phyloP scores from a whole-genome alignment of 2,888 invertebrate species.

The Himalopsyche tibetana region DNA sequence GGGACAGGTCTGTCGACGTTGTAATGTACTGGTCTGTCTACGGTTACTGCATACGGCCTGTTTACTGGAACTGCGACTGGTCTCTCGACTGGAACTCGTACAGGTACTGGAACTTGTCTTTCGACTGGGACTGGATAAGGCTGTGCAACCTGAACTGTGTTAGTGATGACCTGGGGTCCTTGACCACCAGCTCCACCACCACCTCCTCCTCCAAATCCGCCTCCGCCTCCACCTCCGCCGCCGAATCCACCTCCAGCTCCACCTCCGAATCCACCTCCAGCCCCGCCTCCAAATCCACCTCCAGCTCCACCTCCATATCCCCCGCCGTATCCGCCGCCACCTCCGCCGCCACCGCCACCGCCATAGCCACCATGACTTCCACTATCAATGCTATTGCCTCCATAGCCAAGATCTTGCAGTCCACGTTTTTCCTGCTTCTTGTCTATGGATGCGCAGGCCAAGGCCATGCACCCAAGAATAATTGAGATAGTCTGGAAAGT shows the following conservation, averaged over 20 bases:
- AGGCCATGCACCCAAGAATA: constrained; percentile 23
- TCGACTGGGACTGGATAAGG: constrained; percentile 75
- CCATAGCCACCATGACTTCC: constrained; percentile 33
- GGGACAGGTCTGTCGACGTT: constrained; percentile 63
- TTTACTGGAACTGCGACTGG: constrained; percentile 59
- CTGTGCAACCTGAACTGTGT: constrained; percentile 72
- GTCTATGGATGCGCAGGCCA: constrained; percentile 47
- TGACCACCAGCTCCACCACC: constrained; percentile 33
- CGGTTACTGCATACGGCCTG: constrained; percentile 56
- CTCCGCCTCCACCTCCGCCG: constrained; percentile 46
- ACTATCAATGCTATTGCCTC: constrained; percentile 29
- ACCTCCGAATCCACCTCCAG: constrained; percentile 3
- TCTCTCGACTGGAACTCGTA: constrained; percentile 70
- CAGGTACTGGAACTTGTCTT: constrained; percentile 73
- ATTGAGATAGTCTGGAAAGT: not conserved
- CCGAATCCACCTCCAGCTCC: constrained; percentile 44
- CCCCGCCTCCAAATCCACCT: constrained; percentile 8
- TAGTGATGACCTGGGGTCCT: constrained; percentile 59
- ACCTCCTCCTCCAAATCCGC: constrained; percentile 44
- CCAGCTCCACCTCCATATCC: constrained; percentile 50
- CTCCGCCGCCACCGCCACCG: constrained; percentile 4
- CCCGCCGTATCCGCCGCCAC: constrained; percentile 40
- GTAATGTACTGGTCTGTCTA: constrained; percentile 60
- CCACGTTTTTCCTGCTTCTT: constrained; percentile 63
- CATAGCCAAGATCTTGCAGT: constrained; percentile 49